Conservation (phyloP, 2,113 vertebrate genomes). For the Triplophysa rosa region DNA sequence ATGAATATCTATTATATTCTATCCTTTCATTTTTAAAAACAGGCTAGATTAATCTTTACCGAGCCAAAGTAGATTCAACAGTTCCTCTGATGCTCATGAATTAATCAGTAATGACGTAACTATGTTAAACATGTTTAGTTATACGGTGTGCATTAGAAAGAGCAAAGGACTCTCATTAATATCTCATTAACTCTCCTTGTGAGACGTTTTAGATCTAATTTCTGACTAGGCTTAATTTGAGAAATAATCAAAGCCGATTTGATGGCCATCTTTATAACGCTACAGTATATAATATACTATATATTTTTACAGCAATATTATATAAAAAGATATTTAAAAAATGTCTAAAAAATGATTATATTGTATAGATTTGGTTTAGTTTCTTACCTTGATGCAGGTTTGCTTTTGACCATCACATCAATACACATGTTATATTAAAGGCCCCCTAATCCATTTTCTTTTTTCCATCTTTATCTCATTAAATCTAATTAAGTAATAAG, state of each 20-base stretch:
- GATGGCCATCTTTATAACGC: background rate
- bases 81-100: background rate
- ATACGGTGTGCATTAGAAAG: background rate
- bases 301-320: too few relatives aligned
- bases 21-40: slow-evolving; percentile 50
- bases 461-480: too few relatives aligned
- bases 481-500: too few relatives aligned
- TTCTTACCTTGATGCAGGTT: too few relatives aligned
- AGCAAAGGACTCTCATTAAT: background rate
- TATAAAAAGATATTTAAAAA: too few relatives aligned
- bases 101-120: background rate
- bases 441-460: too few relatives aligned
- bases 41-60: slow-evolving; percentile 66
- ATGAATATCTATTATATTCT: slow-evolving; percentile 73
- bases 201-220: background rate
- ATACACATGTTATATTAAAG: too few relatives aligned
- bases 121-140: slow-evolving; percentile 2
- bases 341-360: too few relatives aligned
- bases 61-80: slow-evolving; percentile 38
- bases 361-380: too few relatives aligned
- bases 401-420: too few relatives aligned
- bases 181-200: too few relatives aligned
- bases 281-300: too few relatives aligned
- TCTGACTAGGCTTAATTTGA: slow-evolving; percentile 19
- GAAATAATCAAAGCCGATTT: background rate